Conservation (phyloP, 2,797 vertebrate genomes). For the Tragelaphus oryx region DNA sequence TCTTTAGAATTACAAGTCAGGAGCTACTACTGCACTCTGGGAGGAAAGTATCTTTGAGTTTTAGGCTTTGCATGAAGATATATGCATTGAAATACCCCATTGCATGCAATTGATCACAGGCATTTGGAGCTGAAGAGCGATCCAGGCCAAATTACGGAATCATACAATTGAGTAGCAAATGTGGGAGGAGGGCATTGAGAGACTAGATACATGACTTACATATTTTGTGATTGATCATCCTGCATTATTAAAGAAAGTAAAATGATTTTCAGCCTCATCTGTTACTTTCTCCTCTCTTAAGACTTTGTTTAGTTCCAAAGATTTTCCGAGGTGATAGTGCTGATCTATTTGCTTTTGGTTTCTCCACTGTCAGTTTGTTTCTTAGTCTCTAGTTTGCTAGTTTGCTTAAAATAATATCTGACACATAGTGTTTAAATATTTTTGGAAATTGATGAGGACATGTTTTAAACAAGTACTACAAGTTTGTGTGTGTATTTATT, state of each 20-base stretch:
- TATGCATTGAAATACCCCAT: neutral
- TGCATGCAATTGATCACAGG: neutral
- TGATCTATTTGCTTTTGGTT: neutral
- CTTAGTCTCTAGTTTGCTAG: neutral
- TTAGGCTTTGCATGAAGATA: neutral
- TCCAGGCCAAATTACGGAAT: neutral
- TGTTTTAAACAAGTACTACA: neutral
- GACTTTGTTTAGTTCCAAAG: neutral
- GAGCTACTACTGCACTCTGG: neutral
- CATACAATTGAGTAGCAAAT: neutral
- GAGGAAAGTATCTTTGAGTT: neutral
- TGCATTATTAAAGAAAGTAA: neutral
- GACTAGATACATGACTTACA: neutral
- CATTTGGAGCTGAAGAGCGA: neutral
- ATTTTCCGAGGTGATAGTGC: neutral
- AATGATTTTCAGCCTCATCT: neutral
- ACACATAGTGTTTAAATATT: neutral
- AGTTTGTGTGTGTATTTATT: neutral
- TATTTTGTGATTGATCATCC: neutral
- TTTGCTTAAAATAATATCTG: conserved; percentile 14
- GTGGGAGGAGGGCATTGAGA: neutral
- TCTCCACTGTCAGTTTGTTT: neutral
- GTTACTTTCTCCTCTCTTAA: neutral
- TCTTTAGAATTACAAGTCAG: neutral
- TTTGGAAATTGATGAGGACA: neutral